A percentile compares a stretch with the other conserved stretches of the same genome.
These are phyloP conservation scores for Heteractis magnifica DNA, from an alignment of 92 coral and sea anemone genomes.

Conservation along the genomic window DNA sequence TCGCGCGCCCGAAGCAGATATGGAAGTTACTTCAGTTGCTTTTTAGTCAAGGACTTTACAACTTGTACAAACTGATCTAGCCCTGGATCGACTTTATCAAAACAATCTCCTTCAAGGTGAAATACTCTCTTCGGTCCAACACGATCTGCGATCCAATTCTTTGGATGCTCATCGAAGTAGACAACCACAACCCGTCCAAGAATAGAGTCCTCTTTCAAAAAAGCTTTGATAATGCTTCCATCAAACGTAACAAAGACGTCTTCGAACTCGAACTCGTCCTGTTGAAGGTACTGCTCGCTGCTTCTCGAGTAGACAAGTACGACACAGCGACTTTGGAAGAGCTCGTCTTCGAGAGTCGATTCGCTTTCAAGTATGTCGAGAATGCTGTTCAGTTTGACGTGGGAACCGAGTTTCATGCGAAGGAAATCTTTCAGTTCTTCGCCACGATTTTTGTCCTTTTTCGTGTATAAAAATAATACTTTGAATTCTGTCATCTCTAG, in stretches of 20 bases:
- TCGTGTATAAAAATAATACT: slow-evolving; percentile 62
- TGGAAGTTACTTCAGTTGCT: slow-evolving; percentile 16
- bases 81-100: slow-evolving; percentile 46
- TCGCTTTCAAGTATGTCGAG: slow-evolving; percentile 39
- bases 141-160: slow-evolving; percentile 55
- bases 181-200: slow-evolving; percentile 36
- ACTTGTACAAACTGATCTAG: slow-evolving; percentile 62
- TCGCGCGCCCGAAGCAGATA: too few relatives aligned
- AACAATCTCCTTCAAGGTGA: slow-evolving; percentile 55
- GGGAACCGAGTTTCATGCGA: slow-evolving; percentile 59
- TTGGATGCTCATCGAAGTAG: slow-evolving; percentile 49
- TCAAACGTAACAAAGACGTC: slow-evolving; percentile 51
- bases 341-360: slow-evolving; percentile 69
- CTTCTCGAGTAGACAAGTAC: slow-evolving; percentile 56
- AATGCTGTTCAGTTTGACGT: slow-evolving; percentile 45
- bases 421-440: slow-evolving; percentile 55
- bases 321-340: slow-evolving; percentile 57
- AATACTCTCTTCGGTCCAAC: slow-evolving; percentile 36
- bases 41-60: slow-evolving; percentile 45
- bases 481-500: slow-evolving; percentile 45
- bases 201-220: slow-evolving; percentile 44
- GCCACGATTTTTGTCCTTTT: slow-evolving; percentile 36
- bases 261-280: slow-evolving; percentile 54
- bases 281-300: slow-evolving; percentile 49
- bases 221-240: slow-evolving; percentile 66